Base-by-base conservation (phyloP, 2,797 vertebrate genomes). In the Girardinus metallicus region DNA sequence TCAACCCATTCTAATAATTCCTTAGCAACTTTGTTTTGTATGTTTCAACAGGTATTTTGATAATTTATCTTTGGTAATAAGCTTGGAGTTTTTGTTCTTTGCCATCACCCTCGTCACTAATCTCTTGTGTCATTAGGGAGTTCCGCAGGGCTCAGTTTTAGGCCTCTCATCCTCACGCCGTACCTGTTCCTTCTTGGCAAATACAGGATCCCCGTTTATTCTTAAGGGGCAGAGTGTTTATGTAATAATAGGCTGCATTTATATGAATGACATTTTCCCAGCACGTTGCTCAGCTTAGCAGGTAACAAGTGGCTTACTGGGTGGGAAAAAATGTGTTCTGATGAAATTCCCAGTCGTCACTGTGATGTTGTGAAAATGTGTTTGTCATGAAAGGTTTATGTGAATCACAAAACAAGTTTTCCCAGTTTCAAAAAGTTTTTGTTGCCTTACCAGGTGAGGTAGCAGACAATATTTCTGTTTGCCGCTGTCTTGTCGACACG, bases 371-470 rank as follows among this genome's bases (percentile, higher is more conserved):
- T 68, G 5, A 29, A 39, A 62, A 47, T 16, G 5, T 72, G 0
- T 46, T 44, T 34, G 7, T 29, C 34, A 47, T 10, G 0, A 18
- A 41, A n/a, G 7, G 39, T 74, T 46, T 12, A 44, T 11, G 68
- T 89, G 78, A 89, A 80, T 91, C 87, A 89, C 68, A 86, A 55
- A 89, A 85, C 88, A 71, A 70, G 91, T 86, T 83, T 41, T 62
- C 43, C 77, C 46, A 60, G 9, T 53, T 70, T 81, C 46, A 47
- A 83, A 81, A 85, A 3, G 0, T 1, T 64, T 71, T 82, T 79
- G 68, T 81, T 81, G 36, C 68, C 36, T 41, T 71, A 49, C 16
- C 71, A 64, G 77, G 41, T 39, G 64, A 88, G 75, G 15, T 34
- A 39, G n/a, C 51, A 55, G 43, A 31, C 43, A 46, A 23, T 72